A percentile compares a stretch with the other conserved stretches of the same genome.
phyloP scores from a whole-genome alignment of 2,797 vertebrate genomes.

The Sebastes steindachneri region DNA sequence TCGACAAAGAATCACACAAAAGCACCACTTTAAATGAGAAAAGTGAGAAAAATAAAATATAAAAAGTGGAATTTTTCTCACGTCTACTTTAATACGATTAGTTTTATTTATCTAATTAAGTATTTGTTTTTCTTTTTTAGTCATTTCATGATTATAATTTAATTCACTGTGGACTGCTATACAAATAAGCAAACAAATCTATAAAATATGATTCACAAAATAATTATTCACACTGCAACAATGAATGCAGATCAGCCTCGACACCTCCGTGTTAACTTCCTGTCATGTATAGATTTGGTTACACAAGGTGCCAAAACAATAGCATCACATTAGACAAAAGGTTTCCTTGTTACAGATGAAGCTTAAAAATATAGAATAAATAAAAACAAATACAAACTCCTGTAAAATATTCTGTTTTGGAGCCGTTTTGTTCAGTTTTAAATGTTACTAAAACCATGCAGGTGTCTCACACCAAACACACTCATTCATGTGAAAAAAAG shows the following conservation, averaged over 20 bases:
- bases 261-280: neutral
- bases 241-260: neutral
- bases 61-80: neutral
- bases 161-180: neutral
- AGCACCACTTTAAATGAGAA: neutral
- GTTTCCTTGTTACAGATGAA: neutral
- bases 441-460: conserved; percentile 18
- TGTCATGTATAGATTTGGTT: neutral
- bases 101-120: neutral
- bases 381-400: neutral
- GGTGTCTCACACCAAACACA: conserved; percentile 3
- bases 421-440: neutral
- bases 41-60: neutral
- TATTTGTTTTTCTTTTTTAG: neutral
- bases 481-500: conserved; percentile 5
- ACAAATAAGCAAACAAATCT: neutral
- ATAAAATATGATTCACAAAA: neutral
- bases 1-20: no score
- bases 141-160: neutral
- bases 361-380: neutral
- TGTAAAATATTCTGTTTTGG: neutral
- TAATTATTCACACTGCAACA: neutral
- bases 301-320: neutral
- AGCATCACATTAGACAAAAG: neutral
- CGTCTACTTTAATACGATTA: neutral